Base-by-base conservation (phyloP, 2,797 vertebrate genomes). In the Pteronotus mesoamericanus region DNA sequence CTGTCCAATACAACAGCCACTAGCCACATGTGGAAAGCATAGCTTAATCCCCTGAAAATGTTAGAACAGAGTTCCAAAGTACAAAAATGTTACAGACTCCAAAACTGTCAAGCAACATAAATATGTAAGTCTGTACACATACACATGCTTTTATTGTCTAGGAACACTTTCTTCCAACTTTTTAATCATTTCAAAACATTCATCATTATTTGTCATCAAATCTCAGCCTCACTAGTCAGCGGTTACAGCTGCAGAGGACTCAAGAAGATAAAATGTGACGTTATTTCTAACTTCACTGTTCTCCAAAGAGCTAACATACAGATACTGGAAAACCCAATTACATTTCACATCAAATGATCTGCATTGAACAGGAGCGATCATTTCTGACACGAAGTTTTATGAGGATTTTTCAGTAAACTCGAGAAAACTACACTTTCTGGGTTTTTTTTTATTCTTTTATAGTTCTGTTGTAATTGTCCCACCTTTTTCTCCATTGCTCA, bases 221-320 rank as follows among this genome's bases (percentile, higher is more conserved):
- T 88, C 57, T 88, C 71, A 80, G 42, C 74, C 74, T 91, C 5
- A 2, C 66, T 91, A 87, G 74, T 92, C 74, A 96, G 22, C 34
- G 24, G 5, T 84, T 91, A 55, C 1, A 91, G 53, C 69, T 84
- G 37, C 85, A 79, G 55, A 85, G 69, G 66, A 89, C 61, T 92
- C 32, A 57, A 69, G 64, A 77, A 95, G 72, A 80, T 91, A 94
- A 95, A 97, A 96, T 95, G 66, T 95, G 71, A 96, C 84, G 95
- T 95, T 95, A 97, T 97, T 96, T 97, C 95, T 96, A 94, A 86
- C 64, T 94, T 84, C 48, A 21, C 75, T 86, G 24, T 95, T 95
- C 71, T 87, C 91, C 85, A 85, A 80, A 80, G 79, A 96, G 92
- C 94, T 95, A 86, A 68, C 61, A 80, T 22, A 15, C 32, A 92